Evolutionary conservation across 1,140 invertebrate genomes (phyloP).

Genomic region (Ceratoteleas bidentatus): DNA sequence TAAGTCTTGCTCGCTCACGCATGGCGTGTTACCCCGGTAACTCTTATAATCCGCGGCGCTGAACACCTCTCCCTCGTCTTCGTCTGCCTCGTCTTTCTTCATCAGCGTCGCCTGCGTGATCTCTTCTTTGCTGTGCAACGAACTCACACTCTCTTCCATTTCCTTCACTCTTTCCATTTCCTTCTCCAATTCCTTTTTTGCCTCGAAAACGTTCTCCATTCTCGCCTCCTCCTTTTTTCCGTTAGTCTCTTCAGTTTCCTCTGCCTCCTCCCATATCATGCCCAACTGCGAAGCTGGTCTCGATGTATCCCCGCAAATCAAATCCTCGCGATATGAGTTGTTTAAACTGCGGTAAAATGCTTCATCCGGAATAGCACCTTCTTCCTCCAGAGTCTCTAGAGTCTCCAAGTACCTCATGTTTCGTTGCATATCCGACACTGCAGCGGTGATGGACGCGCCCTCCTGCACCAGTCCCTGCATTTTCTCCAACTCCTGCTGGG

Average conservation of each 20-base stretch:
- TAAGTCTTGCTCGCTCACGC: conserved; percentile 89
- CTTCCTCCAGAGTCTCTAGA: conserved; percentile 80
- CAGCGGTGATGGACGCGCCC: conserved; percentile 72
- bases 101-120: conserved; percentile 76
- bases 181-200: conserved; percentile 63
- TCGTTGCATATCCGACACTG: conserved; percentile 77
- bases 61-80: conserved; percentile 86
- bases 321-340: conserved; percentile 91
- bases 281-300: conserved; percentile 86
- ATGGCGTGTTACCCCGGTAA: conserved; percentile 87
- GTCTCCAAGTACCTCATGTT: conserved; percentile 80
- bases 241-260: conserved; percentile 80
- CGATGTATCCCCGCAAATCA: conserved; percentile 85
- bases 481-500: conserved; percentile 76
- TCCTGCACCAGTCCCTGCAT: conserved; percentile 76
- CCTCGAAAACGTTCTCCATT: conserved; percentile 69
- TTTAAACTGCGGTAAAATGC: conserved; percentile 94
- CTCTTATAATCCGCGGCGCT: conserved; percentile 90
- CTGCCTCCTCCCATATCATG: conserved; percentile 90
- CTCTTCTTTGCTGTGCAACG: conserved; percentile 77
- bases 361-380: conserved; percentile 87
- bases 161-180: conserved; percentile 76
- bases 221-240: conserved; percentile 71
- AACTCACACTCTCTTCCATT: conserved; percentile 78
- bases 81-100: conserved; percentile 75